phyloP scores from a whole-genome alignment of 92 coral and sea anemone genomes.

The Palythoa grandis region DNA sequence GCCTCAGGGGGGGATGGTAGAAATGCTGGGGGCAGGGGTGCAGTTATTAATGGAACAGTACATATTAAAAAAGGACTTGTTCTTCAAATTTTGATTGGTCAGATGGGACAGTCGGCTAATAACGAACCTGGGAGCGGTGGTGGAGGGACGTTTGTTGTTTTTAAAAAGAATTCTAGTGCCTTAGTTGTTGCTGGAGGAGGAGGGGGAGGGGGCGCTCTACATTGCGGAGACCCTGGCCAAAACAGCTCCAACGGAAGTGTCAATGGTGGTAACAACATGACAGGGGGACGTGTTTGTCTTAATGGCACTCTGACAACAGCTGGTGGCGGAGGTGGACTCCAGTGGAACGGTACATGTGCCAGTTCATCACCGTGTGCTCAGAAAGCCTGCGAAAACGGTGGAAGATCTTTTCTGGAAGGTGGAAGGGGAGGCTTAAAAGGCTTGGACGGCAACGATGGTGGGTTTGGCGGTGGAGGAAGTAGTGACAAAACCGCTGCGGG shows the following conservation, averaged over 20 bases:
- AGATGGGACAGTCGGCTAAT: not conserved
- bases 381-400: not conserved
- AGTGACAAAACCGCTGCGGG: not conserved
- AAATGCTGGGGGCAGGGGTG: slow-evolving; percentile 23
- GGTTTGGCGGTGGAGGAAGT: slow-evolving; percentile 37
- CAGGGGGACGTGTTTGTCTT: slow-evolving; percentile 23
- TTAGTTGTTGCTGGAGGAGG: slow-evolving; percentile 42
- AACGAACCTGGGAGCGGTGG: slow-evolving; percentile 15
- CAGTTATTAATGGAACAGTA: slow-evolving; percentile 25
- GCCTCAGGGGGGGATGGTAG: slow-evolving; percentile 23
- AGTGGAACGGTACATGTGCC: not conserved
- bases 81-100: slow-evolving; percentile 31
- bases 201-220: not conserved
- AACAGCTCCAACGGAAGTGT: not conserved
- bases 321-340: slow-evolving; percentile 37
- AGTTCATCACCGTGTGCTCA: not conserved
- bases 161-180: slow-evolving; percentile 10
- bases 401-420: slow-evolving; percentile 19
- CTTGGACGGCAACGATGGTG: not conserved
- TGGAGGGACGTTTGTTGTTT: slow-evolving; percentile 31
- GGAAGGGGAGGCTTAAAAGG: slow-evolving; percentile 22
- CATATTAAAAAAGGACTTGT: slow-evolving; percentile 9
- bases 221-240: slow-evolving; percentile 23
- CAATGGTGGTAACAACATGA: slow-evolving; percentile 18
- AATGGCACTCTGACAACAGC: not conserved